Conservation (phyloP, 2,797 vertebrate species). For the Margarornis squamiger region DNA sequence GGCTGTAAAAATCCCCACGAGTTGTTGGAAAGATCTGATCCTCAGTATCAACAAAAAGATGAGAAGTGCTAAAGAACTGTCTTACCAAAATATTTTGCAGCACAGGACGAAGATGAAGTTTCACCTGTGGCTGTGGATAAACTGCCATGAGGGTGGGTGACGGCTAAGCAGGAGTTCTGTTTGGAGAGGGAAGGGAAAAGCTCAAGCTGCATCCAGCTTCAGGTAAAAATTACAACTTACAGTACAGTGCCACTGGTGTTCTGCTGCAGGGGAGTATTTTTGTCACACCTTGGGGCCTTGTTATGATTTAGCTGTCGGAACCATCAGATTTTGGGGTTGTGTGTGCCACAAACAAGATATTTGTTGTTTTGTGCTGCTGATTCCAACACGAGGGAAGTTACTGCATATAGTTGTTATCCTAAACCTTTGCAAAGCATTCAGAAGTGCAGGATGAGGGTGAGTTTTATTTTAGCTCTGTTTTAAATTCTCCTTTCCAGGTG, state of each 20-base stretch:
- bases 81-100: background rate
- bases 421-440: rapidly evolving
- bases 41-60: rapidly evolving
- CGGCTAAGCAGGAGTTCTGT: no score
- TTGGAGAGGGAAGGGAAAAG: rapidly evolving
- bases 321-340: rapidly evolving
- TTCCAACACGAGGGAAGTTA: background rate
- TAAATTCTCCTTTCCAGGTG: background rate
- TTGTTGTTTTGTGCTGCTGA: background rate
- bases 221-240: background rate
- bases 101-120: background rate
- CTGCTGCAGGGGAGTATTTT: background rate
- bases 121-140: background rate
- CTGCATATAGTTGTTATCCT: background rate
- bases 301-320: background rate
- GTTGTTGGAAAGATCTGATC: rapidly evolving
- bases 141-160: background rate
- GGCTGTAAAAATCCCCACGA: rapidly evolving
- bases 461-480: background rate
- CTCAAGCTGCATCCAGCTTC: background rate
- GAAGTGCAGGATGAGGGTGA: background rate
- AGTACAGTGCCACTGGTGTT: rapidly evolving
- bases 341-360: background rate
- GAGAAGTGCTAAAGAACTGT: background rate
- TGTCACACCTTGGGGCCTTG: rapidly evolving